Evolutionary conservation across 2,797 vertebrate species (phyloP), one percentile per base, ranked within the genome.

Genomic region (Propithecus perrieri): DNA sequence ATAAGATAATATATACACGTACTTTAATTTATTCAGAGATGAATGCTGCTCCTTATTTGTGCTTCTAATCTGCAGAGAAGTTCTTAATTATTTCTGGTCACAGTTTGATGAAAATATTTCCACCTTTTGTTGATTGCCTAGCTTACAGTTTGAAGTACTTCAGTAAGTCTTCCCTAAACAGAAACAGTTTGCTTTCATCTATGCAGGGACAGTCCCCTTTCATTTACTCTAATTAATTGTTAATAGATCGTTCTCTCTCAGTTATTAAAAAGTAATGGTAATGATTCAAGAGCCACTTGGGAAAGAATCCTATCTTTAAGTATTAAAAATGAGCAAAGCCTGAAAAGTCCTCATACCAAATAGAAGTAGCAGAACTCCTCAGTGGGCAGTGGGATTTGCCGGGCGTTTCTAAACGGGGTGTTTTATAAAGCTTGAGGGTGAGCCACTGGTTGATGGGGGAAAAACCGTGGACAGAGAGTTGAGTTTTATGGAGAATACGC

Each of bases 221-320:
- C 94, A 96, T 97, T 98, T 97, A 92, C 78, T 96, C 78, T 96
- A 95, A 97, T 98, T 97, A 97, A 97, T 97, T 97, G 81, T 95
- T 96, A 97, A 96, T 95, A 97, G 92, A 97, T 92, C 95, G 72
- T 95, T 94, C 84, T 96, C 57, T 91, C 89, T 78, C 91, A 78
- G 48, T 97, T 98, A 97, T 97, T 97, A 96, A 97, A 91, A 97
- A 97, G 50, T 93, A 95, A 93, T 94, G 72, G 48, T 95, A 95
- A 91, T 97, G 93, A 97, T 85, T 97, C 88, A 93, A 94, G 78
- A 96, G 30, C 80, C 97, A 88, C 89, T 97, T 97, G 95, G 92
- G 92, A 94, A 95, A 93, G 38, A 38, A 86, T 86, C n/a, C 46
- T 90, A 43, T 71, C 74, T 96, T 94, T 94, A 95, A 95, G 71